Base-by-base conservation (phyloP, 1,140 invertebrate species). In the Lordiphosa clarofinis region DNA sequence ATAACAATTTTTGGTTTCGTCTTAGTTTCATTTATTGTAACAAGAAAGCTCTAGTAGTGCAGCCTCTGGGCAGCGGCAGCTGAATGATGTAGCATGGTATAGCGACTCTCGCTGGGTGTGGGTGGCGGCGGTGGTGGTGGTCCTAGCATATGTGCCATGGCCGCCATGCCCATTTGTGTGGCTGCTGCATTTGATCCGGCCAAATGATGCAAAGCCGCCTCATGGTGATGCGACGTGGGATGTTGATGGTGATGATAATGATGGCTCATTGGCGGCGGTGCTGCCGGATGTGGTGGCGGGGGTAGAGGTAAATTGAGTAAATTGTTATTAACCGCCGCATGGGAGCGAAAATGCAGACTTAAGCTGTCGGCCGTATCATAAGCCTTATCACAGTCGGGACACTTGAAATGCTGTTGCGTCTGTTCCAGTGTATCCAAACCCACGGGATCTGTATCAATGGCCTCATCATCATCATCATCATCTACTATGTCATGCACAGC, bases 311-410 rank as follows among this genome's bases (percentile, higher is more conserved):
- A 56, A 36, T 79, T 76, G 1, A 87, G 47, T 10, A 87, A 28
- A 52, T 84, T 87, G 56, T 73, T 86, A 19, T 71, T 79, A 3
- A 56, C 68, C 0, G 79, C 79, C 0, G 79, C 79, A 52, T 89
- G 87, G 0, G 67, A 74, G 4, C 87, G 87, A 42, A 88, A 89
- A 56, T 89, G 87, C 2, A 86, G 48, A 11, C 82, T 89, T 19
- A 89, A 63, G 21, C 67, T 78, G 8, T 86, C 73, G 2, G 87
- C 82, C 4, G 86, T 72, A 10, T 82, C 76, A 28, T 87, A 89
- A 33, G 86, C 86, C 52, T 88, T 88, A 63, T 89, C 84, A 52
- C 88, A 89, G 15, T 89, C 88, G 0, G 88, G 84, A 55, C 88
- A 89, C 61, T 89, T 89, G 42, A 89, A 89, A 11, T 59, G 75